phyloP scores from a whole-genome alignment of 2,113 vertebrate species.

The Nannobrachium achirus region DNA sequence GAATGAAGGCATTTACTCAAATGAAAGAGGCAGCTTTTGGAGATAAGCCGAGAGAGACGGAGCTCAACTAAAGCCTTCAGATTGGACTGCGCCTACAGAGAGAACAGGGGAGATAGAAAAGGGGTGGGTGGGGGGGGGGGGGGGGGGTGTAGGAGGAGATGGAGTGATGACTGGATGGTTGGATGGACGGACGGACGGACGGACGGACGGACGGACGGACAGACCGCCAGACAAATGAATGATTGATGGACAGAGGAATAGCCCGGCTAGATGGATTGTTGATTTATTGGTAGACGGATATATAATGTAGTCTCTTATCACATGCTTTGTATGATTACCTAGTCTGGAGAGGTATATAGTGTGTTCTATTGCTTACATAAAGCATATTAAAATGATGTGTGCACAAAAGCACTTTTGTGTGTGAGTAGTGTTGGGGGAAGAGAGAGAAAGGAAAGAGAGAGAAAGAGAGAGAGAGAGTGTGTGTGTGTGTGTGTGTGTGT shows the following conservation, averaged over 20 bases:
- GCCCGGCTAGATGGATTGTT: constrained; percentile 2
- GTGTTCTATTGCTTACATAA: constrained; percentile 44
- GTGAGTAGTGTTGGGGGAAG: constrained; percentile 19
- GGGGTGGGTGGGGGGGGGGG: too few species aligned
- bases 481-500: constrained; percentile 2
- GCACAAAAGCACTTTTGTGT: constrained; percentile 45
- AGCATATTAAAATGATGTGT: constrained; percentile 51
- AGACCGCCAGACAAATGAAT: constrained; percentile 11
- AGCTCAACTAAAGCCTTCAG: constrained; percentile 63
- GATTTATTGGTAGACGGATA: constrained; percentile 40
- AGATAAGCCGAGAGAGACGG: constrained; percentile 72
- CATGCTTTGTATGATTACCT: not conserved
- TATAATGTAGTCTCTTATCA: constrained; percentile 22
- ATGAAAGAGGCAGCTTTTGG: constrained; percentile 73
- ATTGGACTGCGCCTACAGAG: constrained; percentile 62
- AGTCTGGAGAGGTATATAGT: not conserved
- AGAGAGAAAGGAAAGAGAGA: too few species aligned
- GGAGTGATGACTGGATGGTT: not conserved
- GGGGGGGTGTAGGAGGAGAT: constrained; percentile 38
- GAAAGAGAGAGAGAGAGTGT: constrained; percentile 24
- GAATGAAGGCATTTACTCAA: constrained; percentile 79
- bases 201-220: not conserved
- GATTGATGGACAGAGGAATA: not conserved
- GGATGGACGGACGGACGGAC: not conserved
- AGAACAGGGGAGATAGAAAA: constrained; percentile 12